Evolutionary conservation across 2,797 vertebrate genomes (phyloP).

Genomic region (Lacerta viridis): DNA sequence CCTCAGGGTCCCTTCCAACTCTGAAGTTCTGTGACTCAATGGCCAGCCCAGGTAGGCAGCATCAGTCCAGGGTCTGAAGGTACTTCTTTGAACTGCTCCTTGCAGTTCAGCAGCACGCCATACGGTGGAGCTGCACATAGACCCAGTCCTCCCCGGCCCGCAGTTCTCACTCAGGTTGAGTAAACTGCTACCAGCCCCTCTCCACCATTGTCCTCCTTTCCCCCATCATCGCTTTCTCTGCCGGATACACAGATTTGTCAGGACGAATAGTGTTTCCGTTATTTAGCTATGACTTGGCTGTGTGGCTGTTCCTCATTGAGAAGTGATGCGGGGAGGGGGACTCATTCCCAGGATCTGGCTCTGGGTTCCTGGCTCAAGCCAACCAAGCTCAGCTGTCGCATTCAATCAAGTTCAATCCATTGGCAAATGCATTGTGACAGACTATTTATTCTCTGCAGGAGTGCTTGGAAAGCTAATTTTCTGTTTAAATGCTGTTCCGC

Average conservation of each 20-base stretch:
- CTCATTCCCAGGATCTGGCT: background rate
- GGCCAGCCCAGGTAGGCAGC: background rate
- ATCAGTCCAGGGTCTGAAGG: background rate
- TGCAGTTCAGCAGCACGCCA: background rate
- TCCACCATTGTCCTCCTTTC: background rate
- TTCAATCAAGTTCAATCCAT: accelerated
- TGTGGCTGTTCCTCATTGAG: background rate
- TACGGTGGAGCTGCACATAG: background rate
- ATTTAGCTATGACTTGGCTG: background rate
- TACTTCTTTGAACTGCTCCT: background rate
- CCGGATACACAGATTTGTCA: background rate
- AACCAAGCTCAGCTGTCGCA: constrained; percentile 22
- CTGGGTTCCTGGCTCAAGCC: background rate
- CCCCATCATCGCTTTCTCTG: background rate
- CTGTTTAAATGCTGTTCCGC: background rate
- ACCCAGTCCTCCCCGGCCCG: background rate
- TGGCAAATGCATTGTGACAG: background rate
- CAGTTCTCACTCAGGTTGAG: no score
- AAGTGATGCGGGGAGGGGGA: background rate
- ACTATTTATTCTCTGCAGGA: background rate
- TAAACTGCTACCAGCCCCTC: background rate
- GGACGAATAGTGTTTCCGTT: background rate
- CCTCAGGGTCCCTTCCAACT: no score
- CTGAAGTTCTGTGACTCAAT: background rate
- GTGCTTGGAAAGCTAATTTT: background rate